A percentile compares a stretch with the other conserved stretches of the same genome.
Evolutionary conservation across 2,113 vertebrate genomes (phyloP).

Genomic region (Thamnophis sirtalis): DNA sequence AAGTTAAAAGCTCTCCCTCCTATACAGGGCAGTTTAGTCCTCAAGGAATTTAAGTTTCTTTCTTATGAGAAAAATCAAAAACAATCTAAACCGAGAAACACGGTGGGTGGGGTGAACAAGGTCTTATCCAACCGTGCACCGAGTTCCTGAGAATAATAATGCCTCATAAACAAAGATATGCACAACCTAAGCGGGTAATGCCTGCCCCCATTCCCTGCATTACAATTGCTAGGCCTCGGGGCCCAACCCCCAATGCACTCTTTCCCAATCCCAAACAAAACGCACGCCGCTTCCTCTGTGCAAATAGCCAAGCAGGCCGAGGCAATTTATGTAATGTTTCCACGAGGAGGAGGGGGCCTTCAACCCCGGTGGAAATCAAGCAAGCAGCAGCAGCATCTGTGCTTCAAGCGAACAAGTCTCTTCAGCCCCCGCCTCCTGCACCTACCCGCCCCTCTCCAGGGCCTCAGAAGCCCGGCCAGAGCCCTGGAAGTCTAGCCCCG

Average conservation of each 20-base stretch:
- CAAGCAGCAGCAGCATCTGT: slow-evolving; percentile 21
- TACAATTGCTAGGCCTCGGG: slow-evolving; percentile 56
- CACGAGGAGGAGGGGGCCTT: background rate
- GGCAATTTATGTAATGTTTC: slow-evolving; percentile 24
- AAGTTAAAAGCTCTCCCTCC: background rate
- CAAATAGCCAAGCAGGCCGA: slow-evolving; percentile 19
- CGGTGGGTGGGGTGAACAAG: background rate
- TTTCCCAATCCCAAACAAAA: slow-evolving; percentile 20
- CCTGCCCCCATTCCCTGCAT: slow-evolving; percentile 18
- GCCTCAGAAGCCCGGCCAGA: slow-evolving; percentile 1
- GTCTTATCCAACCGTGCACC: background rate
- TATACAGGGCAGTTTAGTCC: background rate
- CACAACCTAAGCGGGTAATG: background rate
- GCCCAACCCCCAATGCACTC: slow-evolving; percentile 36
- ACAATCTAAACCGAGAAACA: background rate
- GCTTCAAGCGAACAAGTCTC: slow-evolving; percentile 6
- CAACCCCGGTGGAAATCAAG: slow-evolving; percentile 7
- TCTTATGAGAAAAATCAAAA: background rate
- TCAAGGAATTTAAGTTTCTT: background rate
- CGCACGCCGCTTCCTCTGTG: background rate
- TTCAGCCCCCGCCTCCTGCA: slow-evolving; percentile 33
- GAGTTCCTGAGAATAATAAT: background rate
- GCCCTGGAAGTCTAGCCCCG: slow-evolving; percentile 11
- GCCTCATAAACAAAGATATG: background rate
- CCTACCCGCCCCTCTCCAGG: slow-evolving; percentile 11